Base-by-base conservation (phyloP, 1,140 invertebrate species). In the Eueides isabella region DNA sequence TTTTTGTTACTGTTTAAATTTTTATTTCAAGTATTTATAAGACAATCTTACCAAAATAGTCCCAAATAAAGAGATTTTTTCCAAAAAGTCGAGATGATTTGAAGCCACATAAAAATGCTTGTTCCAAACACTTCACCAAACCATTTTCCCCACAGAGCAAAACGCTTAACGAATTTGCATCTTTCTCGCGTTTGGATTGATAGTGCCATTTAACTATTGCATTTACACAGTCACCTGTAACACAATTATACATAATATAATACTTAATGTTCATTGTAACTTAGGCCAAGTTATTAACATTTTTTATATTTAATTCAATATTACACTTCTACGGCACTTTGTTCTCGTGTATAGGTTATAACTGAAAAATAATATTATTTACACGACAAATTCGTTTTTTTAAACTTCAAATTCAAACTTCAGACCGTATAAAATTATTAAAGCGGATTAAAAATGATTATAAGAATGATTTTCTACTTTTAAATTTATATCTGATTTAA, bases 131-230 rank as follows among this genome's bases (percentile, higher is more conserved):
- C 81, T 96, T 96, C 2, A 99, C 98, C 1, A 99, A 93, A 1
- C 99, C 99, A 79, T 96, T 95, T 88, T 99, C 98, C 1, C 98
- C 98, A 92, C 99, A 99, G 12, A 99, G 91, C 33, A 99, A 93
- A 61, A 97, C 96, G 19, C 98, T 99, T 33, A 99, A 93, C n/a
- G 97, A 96, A 72, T 96, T 97, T 38, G 96, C 95, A 88, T 98
- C 97, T 75, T 97, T 96, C 76, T 96, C 96, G 7, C 95, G 94
- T 80, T 96, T 96, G 19, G 95, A 94, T 72, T 96, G 94, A 85
- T 98, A 98, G 88, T 98, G 98, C 95, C 98, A 98, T 94, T 99
- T 99, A 0, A 99, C 98, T 78, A 99, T 97, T 16, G 97, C 97
- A 93, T 99, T 99, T 0, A 99, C 98, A 80, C 98, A 97, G 93